Evolutionary conservation across 2,113 vertebrate species (phyloP).

Genomic region (Hydrolagus affinis): DNA sequence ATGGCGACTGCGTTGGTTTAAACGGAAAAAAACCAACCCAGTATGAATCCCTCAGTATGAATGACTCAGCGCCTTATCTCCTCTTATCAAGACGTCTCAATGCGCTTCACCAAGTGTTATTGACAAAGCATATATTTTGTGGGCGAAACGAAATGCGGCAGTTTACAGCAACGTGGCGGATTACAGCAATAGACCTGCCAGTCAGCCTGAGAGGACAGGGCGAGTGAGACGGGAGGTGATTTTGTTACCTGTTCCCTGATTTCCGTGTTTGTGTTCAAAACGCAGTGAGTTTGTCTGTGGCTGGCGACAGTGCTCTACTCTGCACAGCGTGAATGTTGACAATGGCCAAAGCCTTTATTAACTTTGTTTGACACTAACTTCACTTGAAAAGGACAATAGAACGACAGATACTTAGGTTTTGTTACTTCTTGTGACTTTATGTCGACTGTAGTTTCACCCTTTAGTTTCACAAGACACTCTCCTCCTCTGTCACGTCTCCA

Average conservation of each 20-base stretch:
- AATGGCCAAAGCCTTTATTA: slow-evolving; percentile 32
- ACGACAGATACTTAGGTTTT: slow-evolving; percentile 16
- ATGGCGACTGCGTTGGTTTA: too few species aligned
- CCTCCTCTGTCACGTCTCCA: neutral
- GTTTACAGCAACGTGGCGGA: too few species aligned
- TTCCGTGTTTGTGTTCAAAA: neutral
- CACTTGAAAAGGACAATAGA: slow-evolving; percentile 10
- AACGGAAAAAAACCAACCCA: too few species aligned
- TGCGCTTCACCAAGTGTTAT: too few species aligned
- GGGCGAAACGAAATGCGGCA: too few species aligned
- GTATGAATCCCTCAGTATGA: too few species aligned
- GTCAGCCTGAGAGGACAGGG: neutral
- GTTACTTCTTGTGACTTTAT: slow-evolving; percentile 29
- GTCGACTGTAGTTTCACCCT: slow-evolving; percentile 22
- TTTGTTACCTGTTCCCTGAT: neutral
- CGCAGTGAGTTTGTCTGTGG: slow-evolving; percentile 21
- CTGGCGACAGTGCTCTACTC: slow-evolving; percentile 18
- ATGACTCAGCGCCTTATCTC: too few species aligned
- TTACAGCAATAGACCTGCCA: neutral
- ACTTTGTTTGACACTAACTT: slow-evolving; percentile 24
- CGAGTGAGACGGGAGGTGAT: neutral
- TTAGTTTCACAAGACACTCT: slow-evolving; percentile 5
- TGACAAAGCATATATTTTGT: too few species aligned
- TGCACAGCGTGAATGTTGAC: slow-evolving; percentile 31
- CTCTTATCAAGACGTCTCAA: too few species aligned